Evolutionary conservation across 2,113 vertebrate species (phyloP), one percentile per base, ranked within the genome.

Genomic region (Tragelaphus buxtoni): DNA sequence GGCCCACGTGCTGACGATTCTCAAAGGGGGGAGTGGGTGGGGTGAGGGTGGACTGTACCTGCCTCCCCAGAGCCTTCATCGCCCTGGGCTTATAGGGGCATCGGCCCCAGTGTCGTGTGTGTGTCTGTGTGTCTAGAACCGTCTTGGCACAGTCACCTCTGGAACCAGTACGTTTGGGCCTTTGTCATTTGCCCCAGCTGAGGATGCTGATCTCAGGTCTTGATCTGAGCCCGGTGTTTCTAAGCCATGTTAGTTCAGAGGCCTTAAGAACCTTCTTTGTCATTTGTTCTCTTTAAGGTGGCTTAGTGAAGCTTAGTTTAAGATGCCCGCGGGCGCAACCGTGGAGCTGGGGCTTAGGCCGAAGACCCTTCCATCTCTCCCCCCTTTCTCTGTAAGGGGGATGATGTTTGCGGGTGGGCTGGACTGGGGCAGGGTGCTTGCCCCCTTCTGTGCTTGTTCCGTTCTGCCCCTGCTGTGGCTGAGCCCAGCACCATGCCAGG

Each of bases 41-140:
- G 26, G 3, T 45, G 55, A 63, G 61, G 10, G 12, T 32, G 26
- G 42, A 11, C 9, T 9, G 18, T 5, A 0, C 61, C 22, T 20
- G 45, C 85, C 47, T 63, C 42, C 3, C 10, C 9, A 24, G 89
- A 12, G 0, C 32, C 60, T 22, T 30, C 69, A 10, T n/a, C 12
- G 26, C 79, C 28, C 45, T 26, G 20, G 24, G 24, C 32, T 0
- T 0, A 53, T 45, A 26, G 32, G 20, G n/a, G 2, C 1, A 13
- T 12, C 0, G n/a, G 3, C 32, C 11, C 90, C 32, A 6, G 47
- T 87, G 80, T 74, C 53, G 2, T 26, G 16, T 47, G 11, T 1
- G 35, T 35, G 63, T 39, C 11, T 60, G 4, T 72, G 35, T 72
- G 4, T 74, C 58, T 84, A 56, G 76, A 58, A 18, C 26, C 24